Evolutionary conservation across 2,888 invertebrate species (phyloP).

Genomic region (Coelinius sp.): DNA sequence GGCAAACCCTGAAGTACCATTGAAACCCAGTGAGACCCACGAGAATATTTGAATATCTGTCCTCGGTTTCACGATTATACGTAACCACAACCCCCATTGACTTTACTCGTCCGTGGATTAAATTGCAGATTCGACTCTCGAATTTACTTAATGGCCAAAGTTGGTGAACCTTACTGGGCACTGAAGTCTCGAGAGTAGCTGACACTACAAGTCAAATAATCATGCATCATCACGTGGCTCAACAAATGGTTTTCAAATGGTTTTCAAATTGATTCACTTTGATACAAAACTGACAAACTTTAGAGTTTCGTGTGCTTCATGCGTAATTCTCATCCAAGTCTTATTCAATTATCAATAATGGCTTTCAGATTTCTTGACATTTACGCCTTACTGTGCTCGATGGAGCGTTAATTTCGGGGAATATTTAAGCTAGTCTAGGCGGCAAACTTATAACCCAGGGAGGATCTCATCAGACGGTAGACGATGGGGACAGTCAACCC

Average conservation of each 20-base stretch:
- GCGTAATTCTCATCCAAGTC: background rate
- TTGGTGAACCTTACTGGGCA: conserved; percentile 33
- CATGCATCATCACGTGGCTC: background rate
- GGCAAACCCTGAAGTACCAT: conserved; percentile 17
- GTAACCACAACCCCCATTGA: conserved; percentile 50
- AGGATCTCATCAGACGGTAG: conserved; percentile 4
- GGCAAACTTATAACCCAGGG: conserved; percentile 25
- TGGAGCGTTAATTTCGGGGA: conserved; percentile 1
- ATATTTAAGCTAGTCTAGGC: conserved; percentile 46
- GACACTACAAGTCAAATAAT: conserved; percentile 22
- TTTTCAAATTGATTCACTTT: background rate
- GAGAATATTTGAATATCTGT: conserved; percentile 50
- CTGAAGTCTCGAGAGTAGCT: conserved; percentile 13
- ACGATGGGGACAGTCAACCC: conserved; percentile 14
- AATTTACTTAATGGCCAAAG: conserved; percentile 51
- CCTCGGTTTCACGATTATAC: conserved; percentile 50
- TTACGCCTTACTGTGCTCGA: background rate
- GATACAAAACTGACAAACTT: background rate
- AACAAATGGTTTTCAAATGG: background rate
- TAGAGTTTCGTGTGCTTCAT: background rate
- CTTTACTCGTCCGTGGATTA: conserved; percentile 47
- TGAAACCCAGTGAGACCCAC: conserved; percentile 28
- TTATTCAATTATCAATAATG: background rate
- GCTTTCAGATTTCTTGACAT: background rate
- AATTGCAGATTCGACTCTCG: conserved; percentile 50